These are phyloP conservation scores for Hymenopus coronatus DNA, from an alignment of 2,888 invertebrate genomes.

Conservation along the genomic window DNA sequence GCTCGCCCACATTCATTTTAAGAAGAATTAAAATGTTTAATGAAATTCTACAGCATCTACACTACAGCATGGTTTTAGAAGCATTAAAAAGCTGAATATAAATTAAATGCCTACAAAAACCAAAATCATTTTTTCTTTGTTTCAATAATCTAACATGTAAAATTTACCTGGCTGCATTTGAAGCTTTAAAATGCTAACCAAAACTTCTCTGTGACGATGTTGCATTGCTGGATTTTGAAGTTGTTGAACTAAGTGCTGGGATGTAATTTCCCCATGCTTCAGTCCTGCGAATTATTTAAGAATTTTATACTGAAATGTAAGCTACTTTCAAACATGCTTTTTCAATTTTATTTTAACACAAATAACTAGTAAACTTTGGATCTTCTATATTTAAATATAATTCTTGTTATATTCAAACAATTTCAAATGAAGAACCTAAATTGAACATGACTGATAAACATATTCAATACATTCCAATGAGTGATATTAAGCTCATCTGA, in stretches of 20 bases:
- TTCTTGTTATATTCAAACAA: background rate
- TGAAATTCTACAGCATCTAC: no score
- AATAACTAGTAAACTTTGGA: background rate
- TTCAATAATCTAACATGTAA: background rate
- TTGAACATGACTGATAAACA: no score
- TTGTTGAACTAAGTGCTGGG: conserved; percentile 73
- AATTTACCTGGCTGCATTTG: conserved; percentile 37
- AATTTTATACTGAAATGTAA: background rate
- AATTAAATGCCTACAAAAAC: background rate
- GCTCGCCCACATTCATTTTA: no score
- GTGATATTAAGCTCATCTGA: no score
- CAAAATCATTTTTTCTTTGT: background rate
- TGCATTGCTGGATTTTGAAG: conserved; percentile 69
- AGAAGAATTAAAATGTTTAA: no score
- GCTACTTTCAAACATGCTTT: background rate
- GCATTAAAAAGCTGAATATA: background rate
- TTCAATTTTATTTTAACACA: background rate
- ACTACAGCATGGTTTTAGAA: no score
- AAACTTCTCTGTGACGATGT: conserved; percentile 68
- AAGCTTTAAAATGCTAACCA: conserved; percentile 63
- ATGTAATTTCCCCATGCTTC: conserved; percentile 73
- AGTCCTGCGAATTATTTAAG: conserved; percentile 53
- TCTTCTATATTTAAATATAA: background rate
- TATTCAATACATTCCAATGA: no score
- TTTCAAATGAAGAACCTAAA: no score